phyloP scores from a whole-genome alignment of 2,888 invertebrate genomes.

The Epirrita christyi region DNA sequence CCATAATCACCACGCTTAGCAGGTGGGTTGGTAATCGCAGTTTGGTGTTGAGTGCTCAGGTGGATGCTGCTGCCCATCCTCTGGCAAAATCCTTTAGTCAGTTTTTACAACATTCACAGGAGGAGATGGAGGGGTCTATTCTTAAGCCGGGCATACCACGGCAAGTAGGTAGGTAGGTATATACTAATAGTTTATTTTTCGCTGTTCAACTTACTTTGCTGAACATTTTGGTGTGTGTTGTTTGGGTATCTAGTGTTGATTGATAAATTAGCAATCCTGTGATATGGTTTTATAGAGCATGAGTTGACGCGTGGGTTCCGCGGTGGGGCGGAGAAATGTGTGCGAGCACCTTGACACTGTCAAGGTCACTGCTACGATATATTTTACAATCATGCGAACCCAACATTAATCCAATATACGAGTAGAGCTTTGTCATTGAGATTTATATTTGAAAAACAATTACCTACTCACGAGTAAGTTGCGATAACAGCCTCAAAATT shows the following conservation, averaged over 20 bases:
- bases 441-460: not conserved
- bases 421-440: not conserved
- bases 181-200: not conserved
- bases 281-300: constrained; percentile 28
- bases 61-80: too few species aligned
- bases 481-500: not conserved
- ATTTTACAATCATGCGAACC: not conserved
- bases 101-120: too few species aligned
- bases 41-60: too few species aligned
- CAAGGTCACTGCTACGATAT: constrained; percentile 4
- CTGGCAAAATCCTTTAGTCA: too few species aligned
- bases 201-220: constrained; percentile 23
- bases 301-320: not conserved
- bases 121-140: too few species aligned
- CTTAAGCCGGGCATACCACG: too few species aligned
- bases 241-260: constrained; percentile 24
- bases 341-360: constrained; percentile 20
- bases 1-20: too few species aligned
- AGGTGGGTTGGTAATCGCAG: too few species aligned
- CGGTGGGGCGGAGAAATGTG: constrained; percentile 29
- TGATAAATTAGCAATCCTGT: constrained; percentile 11
- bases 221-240: constrained; percentile 25
- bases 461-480: not conserved
- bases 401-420: not conserved
- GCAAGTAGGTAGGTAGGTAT: too few species aligned